Evolutionary conservation across 2,113 vertebrate species (phyloP).

Genomic region (Laterallus jamaicensis): DNA sequence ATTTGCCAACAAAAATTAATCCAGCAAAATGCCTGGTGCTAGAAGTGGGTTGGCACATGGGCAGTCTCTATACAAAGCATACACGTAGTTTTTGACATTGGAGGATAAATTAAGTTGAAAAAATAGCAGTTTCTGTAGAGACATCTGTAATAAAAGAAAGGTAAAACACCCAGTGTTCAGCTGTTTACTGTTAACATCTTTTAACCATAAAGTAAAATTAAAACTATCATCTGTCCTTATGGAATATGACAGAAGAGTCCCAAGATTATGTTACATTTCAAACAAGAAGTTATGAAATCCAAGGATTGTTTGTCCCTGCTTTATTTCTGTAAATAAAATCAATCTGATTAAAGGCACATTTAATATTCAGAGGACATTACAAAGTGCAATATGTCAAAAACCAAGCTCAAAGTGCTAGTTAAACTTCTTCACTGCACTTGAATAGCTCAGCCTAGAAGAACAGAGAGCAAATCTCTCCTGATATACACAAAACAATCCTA

Average conservation of each 20-base stretch:
- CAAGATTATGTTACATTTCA: neutral
- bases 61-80: neutral
- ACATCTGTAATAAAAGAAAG: neutral
- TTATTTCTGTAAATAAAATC: neutral
- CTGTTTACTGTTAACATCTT: neutral
- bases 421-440: neutral
- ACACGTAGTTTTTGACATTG: neutral
- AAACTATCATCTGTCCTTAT: neutral
- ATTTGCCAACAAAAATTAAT: neutral
- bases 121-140: neutral
- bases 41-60: neutral
- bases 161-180: neutral
- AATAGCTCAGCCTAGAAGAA: neutral
- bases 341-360: neutral
- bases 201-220: neutral
- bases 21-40: neutral
- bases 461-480: neutral
- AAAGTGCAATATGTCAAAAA: neutral
- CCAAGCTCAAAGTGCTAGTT: neutral
- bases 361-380: neutral
- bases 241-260: neutral
- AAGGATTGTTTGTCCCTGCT: neutral
- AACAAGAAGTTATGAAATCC: neutral
- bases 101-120: neutral
- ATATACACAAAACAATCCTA: neutral